phyloP scores from a whole-genome alignment of 2,797 vertebrate species.

The Darevskia mixta region DNA sequence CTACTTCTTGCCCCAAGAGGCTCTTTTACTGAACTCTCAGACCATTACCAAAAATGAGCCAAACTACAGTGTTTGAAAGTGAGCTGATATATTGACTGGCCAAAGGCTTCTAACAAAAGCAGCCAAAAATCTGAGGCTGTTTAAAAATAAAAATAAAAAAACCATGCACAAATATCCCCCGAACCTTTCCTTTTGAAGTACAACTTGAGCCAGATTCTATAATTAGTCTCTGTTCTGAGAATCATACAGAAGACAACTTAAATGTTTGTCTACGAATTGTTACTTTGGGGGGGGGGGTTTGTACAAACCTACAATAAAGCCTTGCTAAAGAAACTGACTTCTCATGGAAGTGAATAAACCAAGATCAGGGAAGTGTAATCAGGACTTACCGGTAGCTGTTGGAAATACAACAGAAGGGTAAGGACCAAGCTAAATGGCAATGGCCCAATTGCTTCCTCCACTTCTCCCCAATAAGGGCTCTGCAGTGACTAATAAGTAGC shows the following conservation, averaged over 20 bases:
- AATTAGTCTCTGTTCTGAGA: slow-evolving; percentile 38
- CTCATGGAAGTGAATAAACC: slow-evolving; percentile 26
- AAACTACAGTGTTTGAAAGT: background rate
- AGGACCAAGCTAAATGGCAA: background rate
- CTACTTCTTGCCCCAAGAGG: background rate
- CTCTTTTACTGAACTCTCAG: background rate
- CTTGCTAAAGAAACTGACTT: slow-evolving; percentile 37
- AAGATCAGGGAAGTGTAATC: slow-evolving; percentile 33
- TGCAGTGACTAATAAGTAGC: slow-evolving; percentile 8
- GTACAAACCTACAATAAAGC: slow-evolving; percentile 25
- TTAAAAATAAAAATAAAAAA: background rate
- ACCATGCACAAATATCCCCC: background rate
- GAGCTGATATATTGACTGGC: background rate
- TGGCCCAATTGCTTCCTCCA: slow-evolving; percentile 24
- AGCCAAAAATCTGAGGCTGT: background rate
- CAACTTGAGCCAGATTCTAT: background rate
- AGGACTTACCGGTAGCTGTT: slow-evolving; percentile 28
- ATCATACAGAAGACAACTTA: slow-evolving; percentile 35
- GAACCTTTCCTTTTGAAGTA: slow-evolving; percentile 19
- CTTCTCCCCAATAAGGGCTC: slow-evolving; percentile 14
- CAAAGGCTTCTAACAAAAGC: background rate
- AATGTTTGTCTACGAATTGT: slow-evolving; percentile 3
- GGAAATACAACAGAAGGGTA: slow-evolving; percentile 20
- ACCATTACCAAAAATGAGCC: background rate
- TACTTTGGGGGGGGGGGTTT: slow-evolving; percentile 51